These are phyloP conservation scores for Macquaria ambigua DNA, from an alignment of 2,113 vertebrate species.

Conservation along the genomic window DNA sequence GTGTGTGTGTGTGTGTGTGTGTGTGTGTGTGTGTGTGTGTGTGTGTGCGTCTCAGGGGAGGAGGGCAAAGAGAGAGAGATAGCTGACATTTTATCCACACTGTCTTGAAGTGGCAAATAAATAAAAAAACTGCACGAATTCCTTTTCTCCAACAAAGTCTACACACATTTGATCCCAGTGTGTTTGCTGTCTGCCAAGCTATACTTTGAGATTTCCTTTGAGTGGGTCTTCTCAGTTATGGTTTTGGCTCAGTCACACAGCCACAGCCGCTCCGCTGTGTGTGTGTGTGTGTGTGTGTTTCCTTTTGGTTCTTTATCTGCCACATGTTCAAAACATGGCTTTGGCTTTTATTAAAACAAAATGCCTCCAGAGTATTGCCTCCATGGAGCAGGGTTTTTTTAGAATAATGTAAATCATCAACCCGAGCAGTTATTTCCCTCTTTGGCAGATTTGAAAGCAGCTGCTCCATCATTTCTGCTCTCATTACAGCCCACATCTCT, in stretches of 20 bases:
- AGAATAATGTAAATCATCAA: slow-evolving; percentile 52
- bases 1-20: slow-evolving; percentile 4
- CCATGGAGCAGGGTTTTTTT: slow-evolving; percentile 43
- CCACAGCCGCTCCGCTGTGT: slow-evolving; percentile 24
- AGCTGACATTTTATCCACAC: slow-evolving; percentile 44
- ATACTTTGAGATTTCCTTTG: slow-evolving; percentile 57
- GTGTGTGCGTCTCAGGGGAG: slow-evolving; percentile 19
- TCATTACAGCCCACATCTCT: slow-evolving; percentile 13
- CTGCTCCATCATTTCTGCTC: slow-evolving; percentile 40
- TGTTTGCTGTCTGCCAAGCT: slow-evolving; percentile 48
- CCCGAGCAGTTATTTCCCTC: slow-evolving; percentile 34
- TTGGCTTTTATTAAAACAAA: slow-evolving; percentile 64
- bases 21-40: slow-evolving; percentile 3
- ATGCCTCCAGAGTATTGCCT: slow-evolving; percentile 47
- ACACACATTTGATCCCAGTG: slow-evolving; percentile 53
- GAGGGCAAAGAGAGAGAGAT: slow-evolving; percentile 12
- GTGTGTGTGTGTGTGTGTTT: slow-evolving; percentile 53
- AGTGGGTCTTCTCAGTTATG: slow-evolving; percentile 64
- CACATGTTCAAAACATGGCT: slow-evolving; percentile 64
- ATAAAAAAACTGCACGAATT: slow-evolving; percentile 38
- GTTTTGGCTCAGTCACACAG: slow-evolving; percentile 65
- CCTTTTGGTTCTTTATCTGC: slow-evolving; percentile 55
- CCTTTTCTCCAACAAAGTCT: slow-evolving; percentile 40
- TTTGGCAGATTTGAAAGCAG: slow-evolving; percentile 43
- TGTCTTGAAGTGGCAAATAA: slow-evolving; percentile 60